Evolutionary conservation across 1,140 invertebrate species (phyloP).

Genomic region (Papilio xuthus): DNA sequence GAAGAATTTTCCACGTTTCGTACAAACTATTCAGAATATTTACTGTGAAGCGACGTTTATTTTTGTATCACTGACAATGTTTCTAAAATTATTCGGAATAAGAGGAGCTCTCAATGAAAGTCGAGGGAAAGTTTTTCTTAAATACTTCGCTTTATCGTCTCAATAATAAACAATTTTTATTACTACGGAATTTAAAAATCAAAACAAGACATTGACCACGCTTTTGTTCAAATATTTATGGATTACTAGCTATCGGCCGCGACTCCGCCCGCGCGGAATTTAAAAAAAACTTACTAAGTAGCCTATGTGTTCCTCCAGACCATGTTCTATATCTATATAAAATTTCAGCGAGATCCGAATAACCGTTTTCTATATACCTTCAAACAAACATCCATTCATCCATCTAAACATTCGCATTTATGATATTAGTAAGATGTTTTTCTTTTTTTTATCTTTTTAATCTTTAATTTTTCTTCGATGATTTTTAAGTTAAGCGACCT

Average conservation of each 20-base stretch:
- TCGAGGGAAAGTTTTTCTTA: background rate
- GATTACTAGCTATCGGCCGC: too few species aligned
- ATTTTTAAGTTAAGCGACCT: background rate
- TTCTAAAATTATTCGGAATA: background rate
- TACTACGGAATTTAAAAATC: background rate
- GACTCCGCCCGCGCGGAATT: too few species aligned
- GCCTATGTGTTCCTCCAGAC: too few species aligned
- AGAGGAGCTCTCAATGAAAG: background rate
- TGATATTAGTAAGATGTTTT: too few species aligned
- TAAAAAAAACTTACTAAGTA: too few species aligned
- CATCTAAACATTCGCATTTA: too few species aligned
- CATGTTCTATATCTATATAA: too few species aligned
- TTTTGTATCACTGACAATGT: constrained; percentile 10
- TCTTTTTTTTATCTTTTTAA: too few species aligned
- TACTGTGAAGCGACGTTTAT: constrained; percentile 6
- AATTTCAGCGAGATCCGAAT: too few species aligned
- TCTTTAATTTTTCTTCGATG: background rate
- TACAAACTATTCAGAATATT: background rate
- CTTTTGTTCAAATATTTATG: too few species aligned
- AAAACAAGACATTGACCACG: background rate
- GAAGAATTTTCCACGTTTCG: background rate
- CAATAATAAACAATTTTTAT: background rate
- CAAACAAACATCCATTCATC: too few species aligned
- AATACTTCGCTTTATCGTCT: background rate
- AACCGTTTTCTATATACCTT: too few species aligned